Conservation (phyloP, 2,797 vertebrate genomes). For the Poeciliopsis paucimaculata region DNA sequence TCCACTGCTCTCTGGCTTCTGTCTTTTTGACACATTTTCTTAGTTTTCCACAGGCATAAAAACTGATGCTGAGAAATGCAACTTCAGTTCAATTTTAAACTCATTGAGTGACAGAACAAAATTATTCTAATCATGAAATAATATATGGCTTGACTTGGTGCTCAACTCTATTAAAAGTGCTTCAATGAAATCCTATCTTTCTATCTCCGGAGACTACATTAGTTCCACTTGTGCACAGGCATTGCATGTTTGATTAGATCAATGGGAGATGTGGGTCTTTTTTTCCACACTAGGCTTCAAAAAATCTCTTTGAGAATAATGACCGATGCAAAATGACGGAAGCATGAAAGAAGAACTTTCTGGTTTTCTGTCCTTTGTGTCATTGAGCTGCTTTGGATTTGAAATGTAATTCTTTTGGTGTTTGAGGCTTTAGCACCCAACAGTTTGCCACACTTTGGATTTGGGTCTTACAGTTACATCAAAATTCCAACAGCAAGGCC, state of each 20-base stretch:
- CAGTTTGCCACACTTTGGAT: constrained; percentile 50
- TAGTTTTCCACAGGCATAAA: constrained; percentile 12
- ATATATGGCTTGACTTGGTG: constrained; percentile 26
- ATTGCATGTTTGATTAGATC: constrained; percentile 62
- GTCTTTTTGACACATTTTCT: constrained; percentile 17
- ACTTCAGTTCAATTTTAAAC: constrained; percentile 8
- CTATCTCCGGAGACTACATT: constrained; percentile 34
- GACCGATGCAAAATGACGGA: constrained; percentile 25
- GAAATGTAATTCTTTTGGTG: constrained; percentile 54
- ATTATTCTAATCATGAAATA: constrained; percentile 23
- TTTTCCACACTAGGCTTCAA: constrained; percentile 31
- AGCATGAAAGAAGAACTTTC: constrained; percentile 45
- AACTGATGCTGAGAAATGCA: not conserved
- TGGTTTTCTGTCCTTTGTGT: constrained; percentile 16
- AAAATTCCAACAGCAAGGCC: constrained; percentile 11
- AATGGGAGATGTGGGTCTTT: constrained; percentile 53
- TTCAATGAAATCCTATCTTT: constrained; percentile 37
- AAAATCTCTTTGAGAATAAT: constrained; percentile 22
- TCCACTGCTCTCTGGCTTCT: constrained; percentile 33
- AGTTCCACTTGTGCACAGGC: constrained; percentile 26
- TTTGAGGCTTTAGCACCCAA: constrained; percentile 56
- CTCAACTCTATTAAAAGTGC: constrained; percentile 42
- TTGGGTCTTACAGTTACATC: constrained; percentile 13
- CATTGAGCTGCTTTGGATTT: constrained; percentile 25
- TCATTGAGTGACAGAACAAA: not conserved